Evolutionary conservation across 2,888 invertebrate species (phyloP), one percentile per base, ranked within the genome.

Genomic region (Lumbricus terrestris): DNA sequence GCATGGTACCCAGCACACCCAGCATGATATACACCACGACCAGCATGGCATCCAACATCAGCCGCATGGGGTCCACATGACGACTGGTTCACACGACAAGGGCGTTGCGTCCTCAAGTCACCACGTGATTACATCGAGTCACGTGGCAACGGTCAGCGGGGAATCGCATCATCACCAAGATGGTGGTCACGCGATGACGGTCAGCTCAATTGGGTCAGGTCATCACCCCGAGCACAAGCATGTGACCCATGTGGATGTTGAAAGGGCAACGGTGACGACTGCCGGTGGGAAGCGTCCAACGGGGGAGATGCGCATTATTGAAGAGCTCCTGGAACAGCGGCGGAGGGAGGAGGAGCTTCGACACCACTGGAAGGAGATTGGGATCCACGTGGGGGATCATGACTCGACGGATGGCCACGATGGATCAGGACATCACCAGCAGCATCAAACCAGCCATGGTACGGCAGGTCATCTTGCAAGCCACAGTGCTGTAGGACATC

Each of bases 331-430:
- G 83, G 83, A 82, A 38, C 82, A 82, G 42, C 69, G 38, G 29
- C 37, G 42, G 37, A n/a, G 89, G n/a, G 89, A 89, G 42, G 89
- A 82, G 23, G 89, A 89, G 83, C 42, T 89, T 82, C 54, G 47
- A 29, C n/a, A 16, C 4, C 89, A 89, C 83, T 83, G 89, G 89
- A 89, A 83, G 42, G 89, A 89, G 37, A 82, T 89, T 37, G 89
- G 89, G 35, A 37, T 89, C n/a, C 82, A 89, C 1, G 83, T 34
- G 42, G 37, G 69, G 35, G n/a, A 89, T 35, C 5, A 11, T 2
- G 83, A 83, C 83, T 33, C n/a, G 5, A 34, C 83, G 2, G 83
- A 83, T 34, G 13, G 33, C 13, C 83, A 83, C 35, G 34, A 34
- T 35, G 34, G 3, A 15, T 11, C 33, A 33, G 83, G 83, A 6